Evolutionary conservation across 23 tunicate species (phyloP), one percentile per base, ranked within the genome.

Genomic region (Trididemnum nubilum): DNA sequence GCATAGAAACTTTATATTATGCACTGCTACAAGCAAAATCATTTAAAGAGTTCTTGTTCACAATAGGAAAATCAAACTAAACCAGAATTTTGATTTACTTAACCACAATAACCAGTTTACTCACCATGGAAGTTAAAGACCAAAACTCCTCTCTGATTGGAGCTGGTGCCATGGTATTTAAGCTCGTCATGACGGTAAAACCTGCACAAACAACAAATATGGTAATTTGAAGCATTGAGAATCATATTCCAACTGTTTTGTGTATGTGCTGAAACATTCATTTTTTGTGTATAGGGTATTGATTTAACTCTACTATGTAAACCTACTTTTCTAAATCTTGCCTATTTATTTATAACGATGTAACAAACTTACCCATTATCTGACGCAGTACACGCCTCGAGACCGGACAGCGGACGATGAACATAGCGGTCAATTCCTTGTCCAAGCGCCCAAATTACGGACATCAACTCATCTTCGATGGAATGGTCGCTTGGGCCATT

Each of bases 361-460:
- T 7, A 44, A 9, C 9, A 44, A 44, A 44, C 28, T 77, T 44
- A 90, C 96, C 80, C 83, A 65, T 58, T 83, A 83, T 90, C 85
- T 2, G 86, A 44, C 9, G 96, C 89, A 25, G 88, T 79, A 60
- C 97, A 91, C 30, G 74, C 59, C 37, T 91, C 90, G 33, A 91
- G 73, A 25, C 97, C 97, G 36, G 84, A 51, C 0, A 35, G 24
- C 5, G 97, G 97, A 3, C 27, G 0, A 51, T 85, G 97, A 23
- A 34, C 57, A 61, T 86, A 85, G 18, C 44, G 36, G 31, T 61
- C 90, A 5, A 88, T 40, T 33, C 81, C 81, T 57, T 85, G 97
- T n/a, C 97, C 97, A 40, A 83, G 36, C 7, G 97, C 97, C 97
- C 97, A 91, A 58, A 91, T 81, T 25, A 91, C 64, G 35, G 85